A percentile compares a stretch with the other conserved stretches of the same genome.
These are phyloP conservation scores for Gymnocephalus cernua DNA, from an alignment of 2,113 vertebrate genomes.

Conservation along the genomic window DNA sequence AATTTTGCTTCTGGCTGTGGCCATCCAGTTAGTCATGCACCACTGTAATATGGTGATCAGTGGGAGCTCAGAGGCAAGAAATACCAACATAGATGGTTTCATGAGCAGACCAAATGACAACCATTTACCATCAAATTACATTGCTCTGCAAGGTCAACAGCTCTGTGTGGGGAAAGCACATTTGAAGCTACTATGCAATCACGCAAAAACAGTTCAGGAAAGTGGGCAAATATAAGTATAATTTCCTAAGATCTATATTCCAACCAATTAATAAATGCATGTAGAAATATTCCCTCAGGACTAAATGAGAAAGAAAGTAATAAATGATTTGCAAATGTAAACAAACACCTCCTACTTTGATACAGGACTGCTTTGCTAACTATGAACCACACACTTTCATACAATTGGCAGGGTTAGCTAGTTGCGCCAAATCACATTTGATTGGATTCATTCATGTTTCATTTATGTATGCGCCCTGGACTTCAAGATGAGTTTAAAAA, in stretches of 20 bases:
- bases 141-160: conserved; percentile 77
- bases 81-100: conserved; percentile 78
- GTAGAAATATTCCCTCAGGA: conserved; percentile 1
- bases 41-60: conserved; percentile 79
- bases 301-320: neutral
- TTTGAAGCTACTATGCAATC: conserved; percentile 48
- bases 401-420: neutral
- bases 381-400: neutral
- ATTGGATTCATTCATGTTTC: neutral
- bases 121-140: conserved; percentile 79
- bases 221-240: conserved; percentile 14
- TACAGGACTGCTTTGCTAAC: neutral
- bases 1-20: conserved; percentile 56
- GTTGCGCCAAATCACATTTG: neutral
- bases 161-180: conserved; percentile 45
- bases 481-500: conserved; percentile 3
- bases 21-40: conserved; percentile 82
- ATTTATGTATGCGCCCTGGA: neutral
- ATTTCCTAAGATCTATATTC: conserved; percentile 12
- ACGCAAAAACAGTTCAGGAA: conserved; percentile 37
- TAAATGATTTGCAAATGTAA: conserved; percentile 14
- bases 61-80: conserved; percentile 70
- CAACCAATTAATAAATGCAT: conserved; percentile 6
- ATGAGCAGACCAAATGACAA: conserved; percentile 81
- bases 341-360: neutral